Percentiles rank a stretch among this genome's conserved stretches.
These are phyloP conservation scores for Ephialtes manifestator DNA, from an alignment of 2,888 invertebrate genomes.

Conservation along the genomic window DNA sequence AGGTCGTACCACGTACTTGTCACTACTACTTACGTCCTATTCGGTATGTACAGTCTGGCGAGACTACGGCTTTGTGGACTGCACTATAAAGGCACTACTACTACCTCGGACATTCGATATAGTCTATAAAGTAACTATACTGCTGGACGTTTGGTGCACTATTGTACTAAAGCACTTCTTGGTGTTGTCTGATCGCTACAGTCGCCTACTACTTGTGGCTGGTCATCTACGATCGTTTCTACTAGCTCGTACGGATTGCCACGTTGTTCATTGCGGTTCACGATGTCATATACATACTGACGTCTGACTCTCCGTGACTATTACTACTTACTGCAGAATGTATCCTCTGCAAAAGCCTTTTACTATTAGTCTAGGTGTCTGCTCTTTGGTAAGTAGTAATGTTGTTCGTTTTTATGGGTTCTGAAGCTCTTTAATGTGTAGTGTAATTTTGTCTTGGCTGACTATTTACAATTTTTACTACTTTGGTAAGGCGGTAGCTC, in stretches of 20 bases:
- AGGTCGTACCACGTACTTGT: background rate
- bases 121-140: background rate
- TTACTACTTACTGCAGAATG: constrained; percentile 46
- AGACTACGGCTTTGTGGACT: background rate
- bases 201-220: constrained; percentile 34
- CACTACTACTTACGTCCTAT: constrained; percentile 3
- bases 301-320: constrained; percentile 49
- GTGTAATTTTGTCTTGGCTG: background rate
- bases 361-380: background rate
- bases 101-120: background rate
- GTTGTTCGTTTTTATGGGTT: background rate
- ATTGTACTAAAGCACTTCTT: background rate
- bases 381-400: background rate
- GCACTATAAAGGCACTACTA: background rate
- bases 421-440: background rate
- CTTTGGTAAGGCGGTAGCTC: background rate
- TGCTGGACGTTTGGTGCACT: background rate
- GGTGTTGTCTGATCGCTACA: constrained; percentile 37
- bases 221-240: constrained; percentile 9
- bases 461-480: constrained; percentile 4
- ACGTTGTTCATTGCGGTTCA: constrained; percentile 8
- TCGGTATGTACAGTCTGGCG: background rate
- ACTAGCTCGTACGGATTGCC: background rate
- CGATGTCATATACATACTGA: background rate
- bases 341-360: background rate